Percentiles rank a stretch among this genome's conserved stretches.
These are phyloP conservation scores for Dione vanillae DNA, from an alignment of 2,888 invertebrate genomes.

Conservation along the genomic window DNA sequence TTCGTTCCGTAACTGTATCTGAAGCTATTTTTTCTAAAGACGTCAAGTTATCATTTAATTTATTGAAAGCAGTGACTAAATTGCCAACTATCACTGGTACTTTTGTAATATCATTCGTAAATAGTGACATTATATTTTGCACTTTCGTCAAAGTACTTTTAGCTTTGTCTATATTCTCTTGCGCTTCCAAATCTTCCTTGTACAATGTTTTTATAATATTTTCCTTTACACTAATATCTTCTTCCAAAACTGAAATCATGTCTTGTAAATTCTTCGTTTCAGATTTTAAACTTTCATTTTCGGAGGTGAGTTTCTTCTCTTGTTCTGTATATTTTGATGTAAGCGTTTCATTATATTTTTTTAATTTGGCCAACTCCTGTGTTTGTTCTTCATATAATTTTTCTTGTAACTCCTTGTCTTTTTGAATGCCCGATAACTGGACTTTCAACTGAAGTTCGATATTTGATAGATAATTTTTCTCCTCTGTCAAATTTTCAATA, in stretches of 20 bases:
- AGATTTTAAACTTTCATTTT: constrained; percentile 49
- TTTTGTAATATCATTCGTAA: constrained; percentile 58
- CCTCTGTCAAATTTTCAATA: constrained; percentile 56
- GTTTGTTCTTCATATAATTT: constrained; percentile 47
- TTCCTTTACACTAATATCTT: constrained; percentile 55
- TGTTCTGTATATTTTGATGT: constrained; percentile 46
- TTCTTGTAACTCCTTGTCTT: constrained; percentile 31
- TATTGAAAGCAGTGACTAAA: constrained; percentile 55
- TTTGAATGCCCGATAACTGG: constrained; percentile 49
- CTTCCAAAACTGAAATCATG: constrained; percentile 54
- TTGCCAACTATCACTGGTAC: constrained; percentile 57
- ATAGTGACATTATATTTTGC: constrained; percentile 54
- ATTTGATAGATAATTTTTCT: constrained; percentile 51
- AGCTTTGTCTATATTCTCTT: constrained; percentile 55
- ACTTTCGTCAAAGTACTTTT: constrained; percentile 55
- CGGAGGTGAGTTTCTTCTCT: constrained; percentile 49
- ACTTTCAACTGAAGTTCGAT: constrained; percentile 52
- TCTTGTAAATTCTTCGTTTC: constrained; percentile 50
- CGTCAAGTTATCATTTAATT: constrained; percentile 55
- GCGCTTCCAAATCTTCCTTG: constrained; percentile 50
- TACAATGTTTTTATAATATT: constrained; percentile 53
- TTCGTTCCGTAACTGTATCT: constrained; percentile 55
- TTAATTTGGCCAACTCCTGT: constrained; percentile 50
- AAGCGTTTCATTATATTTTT: constrained; percentile 54
- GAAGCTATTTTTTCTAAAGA: constrained; percentile 55